Percentiles rank a stretch among this genome's conserved stretches.
Conservation (phyloP, 2,113 vertebrate species). For the Rhabdornis inornatus region DNA sequence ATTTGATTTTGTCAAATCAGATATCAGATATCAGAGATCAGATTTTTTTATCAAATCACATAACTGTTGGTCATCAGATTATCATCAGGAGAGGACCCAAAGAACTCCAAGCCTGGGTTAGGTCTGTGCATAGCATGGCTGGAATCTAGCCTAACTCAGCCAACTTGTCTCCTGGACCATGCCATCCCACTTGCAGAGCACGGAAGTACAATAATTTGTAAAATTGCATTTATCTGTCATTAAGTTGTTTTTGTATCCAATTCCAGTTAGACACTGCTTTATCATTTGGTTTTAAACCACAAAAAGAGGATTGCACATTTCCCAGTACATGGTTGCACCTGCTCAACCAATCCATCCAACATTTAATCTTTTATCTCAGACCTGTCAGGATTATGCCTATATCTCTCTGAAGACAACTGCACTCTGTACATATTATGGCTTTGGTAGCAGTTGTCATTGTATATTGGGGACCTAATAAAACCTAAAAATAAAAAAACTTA, state of each 20-base stretch:
- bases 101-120: background rate
- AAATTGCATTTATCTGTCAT: background rate
- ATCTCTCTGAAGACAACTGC: fast-evolving
- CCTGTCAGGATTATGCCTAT: background rate
- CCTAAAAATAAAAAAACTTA: too few species aligned
- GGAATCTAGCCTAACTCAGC: background rate
- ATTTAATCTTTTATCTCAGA: background rate
- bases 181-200: background rate
- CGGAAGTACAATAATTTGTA: background rate
- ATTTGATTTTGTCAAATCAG: background rate
- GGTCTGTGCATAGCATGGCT: background rate
- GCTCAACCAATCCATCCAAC: background rate
- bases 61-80: background rate
- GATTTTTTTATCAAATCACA: background rate
- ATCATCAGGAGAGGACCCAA: background rate
- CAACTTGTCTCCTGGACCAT: background rate
- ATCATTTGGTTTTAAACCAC: background rate
- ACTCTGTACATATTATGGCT: background rate
- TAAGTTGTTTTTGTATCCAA: background rate
- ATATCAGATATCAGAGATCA: too few species aligned
- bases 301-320: background rate
- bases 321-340: background rate
- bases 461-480: background rate
- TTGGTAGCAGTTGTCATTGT: background rate
- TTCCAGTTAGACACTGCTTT: background rate